Conservation (phyloP, 1,140 invertebrate genomes). For the Scaptomyza graminum region DNA sequence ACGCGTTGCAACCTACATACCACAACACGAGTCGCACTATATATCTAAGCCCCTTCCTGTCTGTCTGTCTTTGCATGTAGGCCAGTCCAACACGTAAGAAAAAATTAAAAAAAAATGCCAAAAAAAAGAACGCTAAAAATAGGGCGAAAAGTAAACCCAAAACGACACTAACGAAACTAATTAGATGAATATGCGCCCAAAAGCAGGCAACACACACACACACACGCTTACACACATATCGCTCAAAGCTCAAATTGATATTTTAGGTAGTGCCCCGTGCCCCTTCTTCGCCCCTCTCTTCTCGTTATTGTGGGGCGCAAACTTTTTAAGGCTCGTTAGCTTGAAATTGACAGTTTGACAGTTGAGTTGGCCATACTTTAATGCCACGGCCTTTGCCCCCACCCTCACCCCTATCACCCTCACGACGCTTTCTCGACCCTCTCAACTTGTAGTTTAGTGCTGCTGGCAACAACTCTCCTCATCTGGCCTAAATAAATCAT, state of each 20-base stretch:
- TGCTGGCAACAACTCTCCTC: conserved; percentile 3
- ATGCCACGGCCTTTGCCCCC: conserved; percentile 66
- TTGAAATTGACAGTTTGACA: conserved; percentile 83
- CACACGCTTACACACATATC: conserved; percentile 51
- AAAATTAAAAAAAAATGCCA: conserved; percentile 45
- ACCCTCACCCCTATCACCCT: not conserved
- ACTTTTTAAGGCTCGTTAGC: conserved; percentile 82
- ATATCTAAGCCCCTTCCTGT: not conserved
- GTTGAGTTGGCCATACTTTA: conserved; percentile 80
- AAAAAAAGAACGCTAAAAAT: conserved; percentile 30
- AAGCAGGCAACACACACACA: conserved; percentile 37
- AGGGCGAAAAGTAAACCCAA: conserved; percentile 42
- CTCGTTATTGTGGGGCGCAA: conserved; percentile 46
- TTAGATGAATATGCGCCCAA: conserved; percentile 70
- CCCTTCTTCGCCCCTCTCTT: conserved; percentile 4
- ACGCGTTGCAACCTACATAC: conserved; percentile 11
- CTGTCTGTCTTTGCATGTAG: conserved; percentile 63
- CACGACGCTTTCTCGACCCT: conserved; percentile 8
- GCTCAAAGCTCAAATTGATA: conserved; percentile 81
- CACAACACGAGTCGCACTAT: not conserved
- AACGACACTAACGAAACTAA: conserved; percentile 78
- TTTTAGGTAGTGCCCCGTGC: conserved; percentile 56
- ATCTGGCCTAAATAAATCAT: conserved; percentile 79
- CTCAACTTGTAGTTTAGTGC: not conserved
- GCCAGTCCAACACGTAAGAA: conserved; percentile 42